A percentile compares a stretch with the other conserved stretches of the same genome.
Evolutionary conservation across 2,113 vertebrate species (phyloP).

Genomic region (Toxotes jaculatrix): DNA sequence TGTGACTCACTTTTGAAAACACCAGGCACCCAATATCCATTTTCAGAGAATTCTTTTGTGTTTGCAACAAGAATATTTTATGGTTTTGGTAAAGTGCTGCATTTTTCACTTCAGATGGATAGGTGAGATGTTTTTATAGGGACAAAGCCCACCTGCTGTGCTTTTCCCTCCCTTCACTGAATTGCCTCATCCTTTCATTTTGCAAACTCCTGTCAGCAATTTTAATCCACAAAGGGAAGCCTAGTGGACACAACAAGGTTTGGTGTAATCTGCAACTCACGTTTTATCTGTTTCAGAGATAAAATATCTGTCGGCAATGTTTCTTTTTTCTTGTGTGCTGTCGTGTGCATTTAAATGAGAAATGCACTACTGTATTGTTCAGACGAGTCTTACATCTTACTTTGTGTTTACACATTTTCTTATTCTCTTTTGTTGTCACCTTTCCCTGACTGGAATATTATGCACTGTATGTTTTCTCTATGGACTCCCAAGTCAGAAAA

Average conservation of each 20-base stretch:
- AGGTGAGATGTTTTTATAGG: slow-evolving; percentile 7
- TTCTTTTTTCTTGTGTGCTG: neutral
- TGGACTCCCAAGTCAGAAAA: slow-evolving; percentile 26
- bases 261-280: slow-evolving; percentile 14
- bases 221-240: slow-evolving; percentile 2
- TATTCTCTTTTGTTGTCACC: neutral
- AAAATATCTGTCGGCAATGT: slow-evolving; percentile 1
- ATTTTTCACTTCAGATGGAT: slow-evolving; percentile 1
- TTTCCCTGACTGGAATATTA: neutral
- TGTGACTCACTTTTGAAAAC: neutral
- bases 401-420: slow-evolving; percentile 1
- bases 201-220: slow-evolving; percentile 7
- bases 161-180: slow-evolving; percentile 12
- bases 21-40: neutral
- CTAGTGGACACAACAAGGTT: neutral
- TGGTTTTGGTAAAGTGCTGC: neutral
- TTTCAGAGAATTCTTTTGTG: slow-evolving; percentile 8
- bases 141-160: slow-evolving; percentile 18
- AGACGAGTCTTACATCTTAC: neutral
- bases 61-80: slow-evolving; percentile 1
- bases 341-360: neutral
- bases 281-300: slow-evolving; percentile 23
- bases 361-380: neutral
- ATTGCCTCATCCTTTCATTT: slow-evolving; percentile 27
- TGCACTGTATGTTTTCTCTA: slow-evolving; percentile 5